Evolutionary conservation across 2,113 vertebrate genomes (phyloP).

Genomic region (Leptobrachium ailaonicum): DNA sequence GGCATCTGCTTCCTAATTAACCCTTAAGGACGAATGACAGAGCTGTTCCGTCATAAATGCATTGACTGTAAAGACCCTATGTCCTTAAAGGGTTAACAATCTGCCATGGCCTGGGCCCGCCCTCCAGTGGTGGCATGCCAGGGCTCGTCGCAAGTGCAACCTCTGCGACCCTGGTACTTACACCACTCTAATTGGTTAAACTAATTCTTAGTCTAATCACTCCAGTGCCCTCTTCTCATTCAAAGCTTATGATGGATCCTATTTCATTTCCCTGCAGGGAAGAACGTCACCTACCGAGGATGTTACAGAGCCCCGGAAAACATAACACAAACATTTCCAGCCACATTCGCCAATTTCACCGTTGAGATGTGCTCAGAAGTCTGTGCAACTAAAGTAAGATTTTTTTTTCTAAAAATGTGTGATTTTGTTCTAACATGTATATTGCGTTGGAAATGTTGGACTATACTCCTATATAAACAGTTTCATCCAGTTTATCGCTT

Average conservation of each 20-base stretch:
- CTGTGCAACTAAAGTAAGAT: slow-evolving; percentile 88
- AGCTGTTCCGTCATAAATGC: too few species aligned
- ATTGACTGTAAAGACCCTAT: too few species aligned
- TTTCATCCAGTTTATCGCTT: too few species aligned
- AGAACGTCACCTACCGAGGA: slow-evolving; percentile 81
- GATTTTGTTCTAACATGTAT: slow-evolving; percentile 45
- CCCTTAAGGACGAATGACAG: too few species aligned
- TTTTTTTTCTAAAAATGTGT: slow-evolving; percentile 43
- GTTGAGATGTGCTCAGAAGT: slow-evolving; percentile 86
- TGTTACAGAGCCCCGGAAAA: slow-evolving; percentile 82
- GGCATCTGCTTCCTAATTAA: too few species aligned
- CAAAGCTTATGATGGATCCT: slow-evolving; percentile 54
- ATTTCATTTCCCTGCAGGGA: slow-evolving; percentile 73
- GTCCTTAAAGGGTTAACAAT: too few species aligned
- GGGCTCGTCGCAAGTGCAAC: too few species aligned
- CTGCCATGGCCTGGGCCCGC: too few species aligned
- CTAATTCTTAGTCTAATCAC: neutral
- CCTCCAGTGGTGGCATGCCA: too few species aligned
- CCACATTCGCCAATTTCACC: slow-evolving; percentile 77
- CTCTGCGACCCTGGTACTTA: too few species aligned
- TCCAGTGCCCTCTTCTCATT: neutral
- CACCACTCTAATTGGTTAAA: neutral
- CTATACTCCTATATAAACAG: too few species aligned
- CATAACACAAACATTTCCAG: slow-evolving; percentile 72
- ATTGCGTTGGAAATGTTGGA: neutral